A percentile compares a stretch with the other conserved stretches of the same genome.
These are phyloP conservation scores for Passer domesticus DNA, from an alignment of 2,113 vertebrate genomes.

Conservation along the genomic window DNA sequence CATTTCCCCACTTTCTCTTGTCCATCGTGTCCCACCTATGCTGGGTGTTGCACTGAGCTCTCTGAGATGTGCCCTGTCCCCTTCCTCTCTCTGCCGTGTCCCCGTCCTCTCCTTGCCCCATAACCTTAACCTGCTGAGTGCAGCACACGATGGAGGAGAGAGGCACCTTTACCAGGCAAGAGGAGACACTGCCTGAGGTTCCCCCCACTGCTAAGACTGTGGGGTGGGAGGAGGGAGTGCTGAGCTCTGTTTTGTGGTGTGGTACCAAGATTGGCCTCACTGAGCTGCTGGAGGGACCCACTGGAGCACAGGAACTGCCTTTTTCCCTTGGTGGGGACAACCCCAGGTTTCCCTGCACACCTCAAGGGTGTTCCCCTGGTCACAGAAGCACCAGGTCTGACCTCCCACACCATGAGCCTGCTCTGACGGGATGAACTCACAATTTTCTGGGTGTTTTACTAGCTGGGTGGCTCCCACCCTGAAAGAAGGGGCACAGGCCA, in stretches of 20 bases:
- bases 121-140: not conserved
- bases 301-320: not conserved
- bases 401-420: not conserved
- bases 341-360: not conserved
- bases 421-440: not conserved
- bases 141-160: not conserved
- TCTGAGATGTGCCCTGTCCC: not conserved
- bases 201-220: not conserved
- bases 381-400: not conserved
- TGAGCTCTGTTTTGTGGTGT: rapidly evolving
- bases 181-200: not conserved
- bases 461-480: not conserved
- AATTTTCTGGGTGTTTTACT: not conserved
- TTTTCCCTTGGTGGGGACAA: not conserved
- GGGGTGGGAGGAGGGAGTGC: not conserved
- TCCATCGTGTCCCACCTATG: not conserved
- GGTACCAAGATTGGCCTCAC: not conserved
- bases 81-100: not conserved
- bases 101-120: not conserved
- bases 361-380: rapidly evolving
- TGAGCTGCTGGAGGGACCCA: not conserved
- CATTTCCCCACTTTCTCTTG: not conserved
- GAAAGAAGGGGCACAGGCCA: not conserved
- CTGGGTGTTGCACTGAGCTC: not conserved
- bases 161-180: not conserved